phyloP scores from a whole-genome alignment of 2,888 invertebrate genomes.

The Nomada goodeniana region DNA sequence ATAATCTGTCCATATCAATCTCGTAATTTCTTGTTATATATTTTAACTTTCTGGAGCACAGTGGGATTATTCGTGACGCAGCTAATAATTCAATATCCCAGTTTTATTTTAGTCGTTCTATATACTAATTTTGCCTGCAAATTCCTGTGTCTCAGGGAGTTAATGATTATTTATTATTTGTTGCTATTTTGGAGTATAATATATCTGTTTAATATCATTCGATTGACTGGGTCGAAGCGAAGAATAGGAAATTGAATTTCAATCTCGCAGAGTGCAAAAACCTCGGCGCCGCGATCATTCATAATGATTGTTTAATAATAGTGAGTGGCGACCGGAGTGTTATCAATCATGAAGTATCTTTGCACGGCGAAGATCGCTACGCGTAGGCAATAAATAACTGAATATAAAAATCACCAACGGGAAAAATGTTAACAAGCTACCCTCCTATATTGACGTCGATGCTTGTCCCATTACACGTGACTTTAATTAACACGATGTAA shows the following conservation, averaged over 20 bases:
- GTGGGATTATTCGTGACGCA: no score
- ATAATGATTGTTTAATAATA: slow-evolving; percentile 25
- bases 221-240: no score
- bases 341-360: slow-evolving; percentile 36
- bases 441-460: background rate
- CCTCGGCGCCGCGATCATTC: background rate
- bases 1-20: no score
- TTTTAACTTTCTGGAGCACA: no score
- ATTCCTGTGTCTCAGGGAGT: no score
- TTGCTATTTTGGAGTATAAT: background rate
- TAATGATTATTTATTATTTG: no score
- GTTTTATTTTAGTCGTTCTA: no score
- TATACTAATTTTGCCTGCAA: no score
- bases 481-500: slow-evolving; percentile 42
- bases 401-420: slow-evolving; percentile 17
- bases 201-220: background rate
- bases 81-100: no score
- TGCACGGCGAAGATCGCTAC: background rate
- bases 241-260: slow-evolving; percentile 9
- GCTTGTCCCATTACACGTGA: slow-evolving; percentile 26
- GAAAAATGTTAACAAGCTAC: slow-evolving; percentile 40
- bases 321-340: background rate
- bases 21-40: no score
- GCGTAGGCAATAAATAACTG: slow-evolving; percentile 28
- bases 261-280: background rate